phyloP scores from a whole-genome alignment of 35 echinoderm and acorn worm species.

The Nesometra sesokonis region DNA sequence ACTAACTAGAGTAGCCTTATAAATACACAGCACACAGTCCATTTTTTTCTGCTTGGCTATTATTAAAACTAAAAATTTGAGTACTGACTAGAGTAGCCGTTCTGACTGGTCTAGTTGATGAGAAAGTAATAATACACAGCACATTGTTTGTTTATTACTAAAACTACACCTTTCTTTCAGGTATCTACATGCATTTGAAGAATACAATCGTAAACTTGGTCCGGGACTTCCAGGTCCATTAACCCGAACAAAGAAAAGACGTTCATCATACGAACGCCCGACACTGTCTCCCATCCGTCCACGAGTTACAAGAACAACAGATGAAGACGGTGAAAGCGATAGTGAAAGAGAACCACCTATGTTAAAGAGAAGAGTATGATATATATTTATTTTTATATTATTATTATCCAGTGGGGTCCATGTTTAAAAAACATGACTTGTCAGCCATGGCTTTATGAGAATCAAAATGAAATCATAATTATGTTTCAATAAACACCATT shows the following conservation, averaged over 20 bases:
- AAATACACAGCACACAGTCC: too few species aligned
- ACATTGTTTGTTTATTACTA: too few species aligned
- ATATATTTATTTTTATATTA: not conserved
- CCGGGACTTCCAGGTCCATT: constrained; percentile 33
- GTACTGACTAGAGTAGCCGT: too few species aligned
- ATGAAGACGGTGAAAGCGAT: not conserved
- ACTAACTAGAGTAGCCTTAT: too few species aligned
- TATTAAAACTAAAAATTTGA: too few species aligned
- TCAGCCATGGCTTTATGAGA: too few species aligned
- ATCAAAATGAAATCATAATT: too few species aligned
- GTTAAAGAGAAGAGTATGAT: not conserved
- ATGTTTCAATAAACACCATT: too few species aligned
- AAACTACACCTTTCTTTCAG: constrained; percentile 16
- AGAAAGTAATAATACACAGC: too few species aligned
- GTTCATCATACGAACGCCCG: constrained; percentile 51
- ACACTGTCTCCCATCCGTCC: not conserved
- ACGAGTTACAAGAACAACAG: constrained; percentile 20
- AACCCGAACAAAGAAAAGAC: constrained; percentile 49
- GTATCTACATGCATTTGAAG: constrained; percentile 97
- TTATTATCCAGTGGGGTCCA: not conserved
- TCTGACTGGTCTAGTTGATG: too few species aligned
- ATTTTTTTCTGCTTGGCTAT: too few species aligned
- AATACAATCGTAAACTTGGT: constrained; percentile 86
- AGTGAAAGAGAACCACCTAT: not conserved
- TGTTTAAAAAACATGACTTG: too few species aligned